Evolutionary conservation across 2,888 invertebrate species (phyloP), one percentile per base, ranked within the genome.

Genomic region (Macrostomum cliftonense): DNA sequence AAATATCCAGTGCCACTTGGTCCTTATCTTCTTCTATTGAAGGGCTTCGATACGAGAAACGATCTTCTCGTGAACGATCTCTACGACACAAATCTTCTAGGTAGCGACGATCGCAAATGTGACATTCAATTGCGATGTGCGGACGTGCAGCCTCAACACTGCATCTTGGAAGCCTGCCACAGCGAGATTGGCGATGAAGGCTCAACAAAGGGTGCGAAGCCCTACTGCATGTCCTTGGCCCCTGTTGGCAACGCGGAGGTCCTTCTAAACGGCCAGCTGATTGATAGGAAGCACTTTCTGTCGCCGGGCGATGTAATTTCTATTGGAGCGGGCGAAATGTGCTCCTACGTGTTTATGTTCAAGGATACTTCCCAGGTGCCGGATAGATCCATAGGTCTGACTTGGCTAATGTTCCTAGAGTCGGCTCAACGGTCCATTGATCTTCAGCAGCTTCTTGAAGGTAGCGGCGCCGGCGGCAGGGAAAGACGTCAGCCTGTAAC

Each of bases 331-430:
- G 28, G 28, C 28, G 28, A 28, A 28, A 28, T 28, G 28, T 54
- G 56, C 16, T 57, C 62, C 47, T 65, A 65, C 51, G 54, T 62
- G 42, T 61, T 65, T 42, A 49, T 65, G 39, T 64, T 60, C 54
- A 64, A 65, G 55, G 62, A 64, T 42, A 59, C 60, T 14, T 37
- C 46, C 20, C 44, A 46, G 19, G 20, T 42, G 28, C 45, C 46
- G 9, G 46, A 46, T 46, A n/a, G 45, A 9, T 37, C n/a, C 7
- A 17, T 46, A n/a, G 19, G 21, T 9, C 46, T 46, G 19, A 39
- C 46, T 14, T 16, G 36, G 16, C 45, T 45, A 2, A 45, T 28
- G 28, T 28, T 28, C 28, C 9, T 28, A 9, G 28, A 28, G 28
- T 28, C 28, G 28, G 28, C 28, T 4, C 28, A 28, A 9, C 28